Percentiles rank a stretch among this genome's conserved stretches.
Evolutionary conservation across 2,797 vertebrate genomes (phyloP).

Genomic region (Tragopan temminckii): DNA sequence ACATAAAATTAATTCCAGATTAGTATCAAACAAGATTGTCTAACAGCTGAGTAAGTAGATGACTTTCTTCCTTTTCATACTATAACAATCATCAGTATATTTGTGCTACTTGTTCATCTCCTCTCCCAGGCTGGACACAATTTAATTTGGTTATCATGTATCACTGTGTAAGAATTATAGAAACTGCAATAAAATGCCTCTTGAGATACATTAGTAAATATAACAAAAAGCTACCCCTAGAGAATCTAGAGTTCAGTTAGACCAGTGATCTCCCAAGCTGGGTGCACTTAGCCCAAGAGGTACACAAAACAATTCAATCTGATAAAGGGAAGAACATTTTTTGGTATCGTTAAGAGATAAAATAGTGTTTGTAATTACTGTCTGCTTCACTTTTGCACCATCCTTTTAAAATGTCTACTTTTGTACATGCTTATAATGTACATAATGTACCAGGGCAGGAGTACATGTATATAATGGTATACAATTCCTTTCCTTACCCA

Average conservation of each 20-base stretch:
- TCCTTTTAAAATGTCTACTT: neutral
- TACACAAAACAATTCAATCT: neutral
- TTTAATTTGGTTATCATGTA: neutral
- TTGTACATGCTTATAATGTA: neutral
- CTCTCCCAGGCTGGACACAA: neutral
- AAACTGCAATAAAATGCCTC: neutral
- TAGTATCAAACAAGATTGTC: neutral
- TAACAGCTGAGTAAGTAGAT: neutral
- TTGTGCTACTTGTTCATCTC: neutral
- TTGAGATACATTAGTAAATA: neutral
- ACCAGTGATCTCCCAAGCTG: neutral
- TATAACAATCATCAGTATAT: neutral
- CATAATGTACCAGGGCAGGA: neutral
- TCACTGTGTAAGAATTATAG: neutral
- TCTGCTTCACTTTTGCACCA: neutral
- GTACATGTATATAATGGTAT: neutral
- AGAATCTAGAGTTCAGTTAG: neutral
- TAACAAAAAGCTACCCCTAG: neutral
- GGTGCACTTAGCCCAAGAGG: rapidly evolving
- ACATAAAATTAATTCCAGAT: neutral
- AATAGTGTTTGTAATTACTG: neutral
- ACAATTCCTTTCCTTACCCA: neutral
- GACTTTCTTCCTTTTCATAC: neutral
- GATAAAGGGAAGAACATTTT: neutral
- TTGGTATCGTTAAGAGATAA: neutral